Evolutionary conservation across 2,797 vertebrate species (phyloP).

Genomic region (Protonibea diacanthus): DNA sequence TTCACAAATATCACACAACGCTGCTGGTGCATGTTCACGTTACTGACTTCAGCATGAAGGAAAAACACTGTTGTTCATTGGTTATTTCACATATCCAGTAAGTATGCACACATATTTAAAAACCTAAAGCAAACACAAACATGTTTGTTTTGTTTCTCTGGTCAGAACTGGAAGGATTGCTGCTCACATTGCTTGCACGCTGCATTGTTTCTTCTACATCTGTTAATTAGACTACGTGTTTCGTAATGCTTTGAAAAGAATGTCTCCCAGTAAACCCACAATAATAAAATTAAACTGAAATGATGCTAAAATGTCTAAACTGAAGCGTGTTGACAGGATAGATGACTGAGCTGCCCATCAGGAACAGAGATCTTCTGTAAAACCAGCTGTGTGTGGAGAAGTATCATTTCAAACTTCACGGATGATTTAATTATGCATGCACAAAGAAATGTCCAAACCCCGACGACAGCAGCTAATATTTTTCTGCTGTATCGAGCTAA

Average conservation of each 20-base stretch:
- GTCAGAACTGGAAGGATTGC: neutral
- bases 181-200: neutral
- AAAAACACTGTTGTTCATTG: neutral
- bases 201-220: neutral
- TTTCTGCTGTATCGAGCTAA: neutral
- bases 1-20: neutral
- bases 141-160: neutral
- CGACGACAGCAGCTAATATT: neutral
- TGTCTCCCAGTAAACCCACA: neutral
- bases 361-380: neutral
- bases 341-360: neutral
- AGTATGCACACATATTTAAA: neutral
- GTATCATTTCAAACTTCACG: constrained; percentile 5
- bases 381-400: neutral
- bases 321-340: neutral
- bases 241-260: neutral
- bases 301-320: neutral
- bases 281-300: neutral
- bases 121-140: neutral
- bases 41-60: constrained; percentile 2
- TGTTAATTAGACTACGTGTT: neutral
- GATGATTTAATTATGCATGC: constrained; percentile 7
- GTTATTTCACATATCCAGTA: neutral
- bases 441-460: constrained; percentile 8
- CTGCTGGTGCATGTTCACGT: neutral